Percentiles rank a stretch among this genome's conserved stretches.
phyloP scores from a whole-genome alignment of 2,797 vertebrate genomes.

The Rhyacichthys aspro region DNA sequence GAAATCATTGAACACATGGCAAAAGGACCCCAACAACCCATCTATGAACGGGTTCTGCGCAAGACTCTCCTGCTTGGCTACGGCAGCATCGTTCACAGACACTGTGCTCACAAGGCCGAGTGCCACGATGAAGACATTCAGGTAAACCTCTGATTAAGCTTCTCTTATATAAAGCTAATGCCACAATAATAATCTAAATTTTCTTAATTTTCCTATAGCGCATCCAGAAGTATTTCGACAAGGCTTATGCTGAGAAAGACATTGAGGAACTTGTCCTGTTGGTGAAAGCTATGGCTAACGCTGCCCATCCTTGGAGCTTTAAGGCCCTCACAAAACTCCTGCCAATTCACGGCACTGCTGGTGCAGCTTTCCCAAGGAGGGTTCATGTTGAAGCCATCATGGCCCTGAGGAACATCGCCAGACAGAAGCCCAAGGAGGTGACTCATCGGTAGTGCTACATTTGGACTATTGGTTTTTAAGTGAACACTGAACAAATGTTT shows the following conservation, averaged over 20 bases:
- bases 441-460: background rate
- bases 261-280: slow-evolving; percentile 65
- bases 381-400: slow-evolving; percentile 77
- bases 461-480: background rate
- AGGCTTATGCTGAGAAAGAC: slow-evolving; percentile 60
- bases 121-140: background rate
- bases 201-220: slow-evolving; percentile 62
- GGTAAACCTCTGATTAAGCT: background rate
- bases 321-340: slow-evolving; percentile 66
- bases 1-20: background rate
- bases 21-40: background rate
- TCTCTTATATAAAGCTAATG: background rate
- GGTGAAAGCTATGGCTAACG: slow-evolving; percentile 83
- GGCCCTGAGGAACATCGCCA: slow-evolving; percentile 81
- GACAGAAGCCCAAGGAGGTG: slow-evolving; percentile 75
- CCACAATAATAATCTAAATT: background rate
- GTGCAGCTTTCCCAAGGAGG: slow-evolving; percentile 59
- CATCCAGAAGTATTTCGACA: slow-evolving; percentile 64
- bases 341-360: slow-evolving; percentile 69
- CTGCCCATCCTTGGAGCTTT: slow-evolving; percentile 68
- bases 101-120: slow-evolving; percentile 1
- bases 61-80: slow-evolving; percentile 1
- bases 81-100: slow-evolving; percentile 4
- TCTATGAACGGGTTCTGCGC: background rate
- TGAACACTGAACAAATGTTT: slow-evolving; percentile 3